A percentile compares a stretch with the other conserved stretches of the same genome.
Conservation (phyloP, 1,140 invertebrate species). For the Leptinotarsa lineolata region DNA sequence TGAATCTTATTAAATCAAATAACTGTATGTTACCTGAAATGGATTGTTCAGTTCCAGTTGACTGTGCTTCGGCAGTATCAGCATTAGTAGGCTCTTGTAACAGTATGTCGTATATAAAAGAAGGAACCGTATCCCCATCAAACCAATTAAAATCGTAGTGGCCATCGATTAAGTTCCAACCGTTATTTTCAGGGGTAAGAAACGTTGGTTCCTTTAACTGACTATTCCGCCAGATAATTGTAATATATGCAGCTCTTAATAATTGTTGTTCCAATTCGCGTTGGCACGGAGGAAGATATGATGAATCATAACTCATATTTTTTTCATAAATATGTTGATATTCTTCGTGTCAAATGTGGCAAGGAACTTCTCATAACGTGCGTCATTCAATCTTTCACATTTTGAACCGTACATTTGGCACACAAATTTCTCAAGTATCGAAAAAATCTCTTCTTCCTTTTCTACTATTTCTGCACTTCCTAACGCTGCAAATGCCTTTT, state of each 20-base stretch:
- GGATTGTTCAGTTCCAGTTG: slow-evolving; percentile 31
- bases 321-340: slow-evolving; percentile 42
- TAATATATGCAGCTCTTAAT: slow-evolving; percentile 6
- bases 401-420: slow-evolving; percentile 58
- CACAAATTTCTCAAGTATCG: slow-evolving; percentile 37
- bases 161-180: slow-evolving; percentile 40
- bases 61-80: slow-evolving; percentile 28
- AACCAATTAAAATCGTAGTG: slow-evolving; percentile 44
- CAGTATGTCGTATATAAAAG: slow-evolving; percentile 33
- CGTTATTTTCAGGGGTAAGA: slow-evolving; percentile 34
- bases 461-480: slow-evolving; percentile 27
- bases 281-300: slow-evolving; percentile 41
- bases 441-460: slow-evolving; percentile 27
- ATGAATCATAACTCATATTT: slow-evolving; percentile 45
- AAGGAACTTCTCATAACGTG: slow-evolving; percentile 42
- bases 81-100: slow-evolving; percentile 22
- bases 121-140: slow-evolving; percentile 39
- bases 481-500: slow-evolving; percentile 31
- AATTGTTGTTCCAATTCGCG: slow-evolving; percentile 41
- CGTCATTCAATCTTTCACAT: slow-evolving; percentile 41
- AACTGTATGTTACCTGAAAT: slow-evolving; percentile 32
- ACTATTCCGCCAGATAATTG: slow-evolving; percentile 34
- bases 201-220: slow-evolving; percentile 40
- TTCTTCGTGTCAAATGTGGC: slow-evolving; percentile 39
- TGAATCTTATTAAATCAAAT: slow-evolving; percentile 27